Evolutionary conservation across 2,113 vertebrate species (phyloP).

Genomic region (Theropithecus gelada): DNA sequence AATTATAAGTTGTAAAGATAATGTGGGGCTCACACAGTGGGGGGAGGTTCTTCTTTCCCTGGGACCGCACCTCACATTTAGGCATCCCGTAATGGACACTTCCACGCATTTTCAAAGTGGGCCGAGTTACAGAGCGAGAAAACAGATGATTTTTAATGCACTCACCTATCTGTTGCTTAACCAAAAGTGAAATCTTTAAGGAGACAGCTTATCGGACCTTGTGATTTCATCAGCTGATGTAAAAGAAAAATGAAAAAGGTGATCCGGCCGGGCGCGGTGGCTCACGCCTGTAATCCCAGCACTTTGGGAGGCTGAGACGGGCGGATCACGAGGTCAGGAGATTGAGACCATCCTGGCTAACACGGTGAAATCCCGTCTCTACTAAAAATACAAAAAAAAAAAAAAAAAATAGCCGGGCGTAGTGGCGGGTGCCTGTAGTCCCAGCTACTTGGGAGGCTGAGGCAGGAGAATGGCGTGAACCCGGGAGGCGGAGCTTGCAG

Average conservation of each 20-base stretch:
- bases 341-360: no score
- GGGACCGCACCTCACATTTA: conserved; percentile 1
- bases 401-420: no score
- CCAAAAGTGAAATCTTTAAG: conserved; percentile 48
- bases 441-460: no score
- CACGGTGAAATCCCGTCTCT: no score
- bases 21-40: accelerated
- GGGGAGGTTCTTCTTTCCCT: not conserved
- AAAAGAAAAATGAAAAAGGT: conserved; percentile 66
- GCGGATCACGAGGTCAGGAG: no score
- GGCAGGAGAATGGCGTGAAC: no score
- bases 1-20: conserved; percentile 66
- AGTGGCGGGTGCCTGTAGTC: no score
- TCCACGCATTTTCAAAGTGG: not conserved
- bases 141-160: not conserved
- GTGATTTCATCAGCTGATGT: conserved; percentile 33
- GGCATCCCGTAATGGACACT: not conserved
- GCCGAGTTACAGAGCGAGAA: not conserved
- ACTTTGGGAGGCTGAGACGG: no score
- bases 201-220: conserved; percentile 32
- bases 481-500: no score
- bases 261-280: not conserved
- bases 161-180: not conserved
- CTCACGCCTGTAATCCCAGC: no score
- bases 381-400: no score